These are phyloP conservation scores for Sebastes diploproa DNA, from an alignment of 2,797 vertebrate genomes.

Conservation along the genomic window DNA sequence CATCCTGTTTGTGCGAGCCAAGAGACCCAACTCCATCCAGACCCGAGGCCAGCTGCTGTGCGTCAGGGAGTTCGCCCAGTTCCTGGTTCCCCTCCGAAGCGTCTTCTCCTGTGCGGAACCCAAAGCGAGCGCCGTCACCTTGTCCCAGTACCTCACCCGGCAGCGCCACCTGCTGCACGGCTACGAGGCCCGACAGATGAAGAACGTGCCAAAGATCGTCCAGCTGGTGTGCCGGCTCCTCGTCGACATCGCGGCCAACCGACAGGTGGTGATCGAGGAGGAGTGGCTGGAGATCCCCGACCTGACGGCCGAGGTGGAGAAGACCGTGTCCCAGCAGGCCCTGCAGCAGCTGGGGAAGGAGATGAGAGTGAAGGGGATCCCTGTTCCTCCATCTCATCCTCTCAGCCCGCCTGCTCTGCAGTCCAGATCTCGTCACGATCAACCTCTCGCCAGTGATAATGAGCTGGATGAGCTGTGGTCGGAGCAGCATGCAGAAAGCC, in stretches of 20 bases:
- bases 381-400: constrained; percentile 49
- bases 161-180: constrained; percentile 96
- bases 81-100: constrained; percentile 90
- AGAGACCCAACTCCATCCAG: constrained; percentile 96
- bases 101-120: constrained; percentile 92
- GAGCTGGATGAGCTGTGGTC: constrained; percentile 87
- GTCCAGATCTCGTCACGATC: constrained; percentile 55
- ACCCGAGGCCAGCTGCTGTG: constrained; percentile 95
- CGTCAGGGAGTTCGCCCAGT: constrained; percentile 93
- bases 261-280: constrained; percentile 83
- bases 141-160: constrained; percentile 93
- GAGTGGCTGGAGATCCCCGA: constrained; percentile 83
- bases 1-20: constrained; percentile 93
- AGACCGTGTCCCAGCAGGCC: constrained; percentile 90
- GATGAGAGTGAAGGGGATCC: constrained; percentile 86
- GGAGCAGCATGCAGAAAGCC: constrained; percentile 75
- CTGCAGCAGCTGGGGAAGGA: constrained; percentile 86
- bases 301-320: constrained; percentile 91
- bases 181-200: constrained; percentile 94
- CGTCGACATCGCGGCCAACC: constrained; percentile 89
- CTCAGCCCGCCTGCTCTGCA: constrained; percentile 39
- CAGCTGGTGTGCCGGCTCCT: constrained; percentile 90
- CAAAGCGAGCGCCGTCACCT: constrained; percentile 85
- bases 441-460: constrained; percentile 75
- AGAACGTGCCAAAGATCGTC: constrained; percentile 93